Percentiles rank a stretch among this genome's conserved stretches.
phyloP scores from a whole-genome alignment of 2,113 vertebrate genomes.

The Prunella himalayana region DNA sequence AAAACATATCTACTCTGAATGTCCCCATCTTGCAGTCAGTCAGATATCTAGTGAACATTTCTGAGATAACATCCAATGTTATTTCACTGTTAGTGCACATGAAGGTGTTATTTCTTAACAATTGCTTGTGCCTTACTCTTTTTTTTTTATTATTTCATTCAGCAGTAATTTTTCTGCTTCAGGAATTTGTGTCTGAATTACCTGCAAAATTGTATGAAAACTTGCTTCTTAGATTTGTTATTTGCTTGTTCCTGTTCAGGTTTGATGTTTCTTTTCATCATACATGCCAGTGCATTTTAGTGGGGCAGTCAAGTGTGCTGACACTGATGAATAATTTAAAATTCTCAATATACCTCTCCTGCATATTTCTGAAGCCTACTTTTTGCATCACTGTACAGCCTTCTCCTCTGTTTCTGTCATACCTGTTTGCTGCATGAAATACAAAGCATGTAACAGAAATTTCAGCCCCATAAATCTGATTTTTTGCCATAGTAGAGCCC shows the following conservation, averaged over 20 bases:
- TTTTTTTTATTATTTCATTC: background rate
- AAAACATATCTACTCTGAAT: background rate
- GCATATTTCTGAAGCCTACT: background rate
- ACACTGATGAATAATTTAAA: background rate
- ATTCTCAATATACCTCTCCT: background rate
- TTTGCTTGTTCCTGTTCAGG: background rate
- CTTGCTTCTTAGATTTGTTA: background rate
- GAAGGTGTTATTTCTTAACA: background rate
- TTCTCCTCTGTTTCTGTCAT: background rate
- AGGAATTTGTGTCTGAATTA: background rate
- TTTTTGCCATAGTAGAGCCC: background rate
- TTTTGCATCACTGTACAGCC: background rate
- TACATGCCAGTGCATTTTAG: background rate
- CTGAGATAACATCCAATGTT: background rate
- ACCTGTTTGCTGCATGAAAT: background rate
- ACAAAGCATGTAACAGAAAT: background rate
- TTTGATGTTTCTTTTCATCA: background rate
- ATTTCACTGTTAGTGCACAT: background rate
- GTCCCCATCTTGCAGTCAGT: background rate
- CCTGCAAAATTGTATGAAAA: background rate
- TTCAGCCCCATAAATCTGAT: background rate
- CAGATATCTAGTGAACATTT: background rate
- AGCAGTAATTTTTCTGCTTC: background rate
- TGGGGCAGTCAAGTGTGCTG: background rate
- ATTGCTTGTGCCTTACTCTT: background rate